phyloP scores from a whole-genome alignment of 2,113 vertebrate genomes.

The Tyrannus savana region DNA sequence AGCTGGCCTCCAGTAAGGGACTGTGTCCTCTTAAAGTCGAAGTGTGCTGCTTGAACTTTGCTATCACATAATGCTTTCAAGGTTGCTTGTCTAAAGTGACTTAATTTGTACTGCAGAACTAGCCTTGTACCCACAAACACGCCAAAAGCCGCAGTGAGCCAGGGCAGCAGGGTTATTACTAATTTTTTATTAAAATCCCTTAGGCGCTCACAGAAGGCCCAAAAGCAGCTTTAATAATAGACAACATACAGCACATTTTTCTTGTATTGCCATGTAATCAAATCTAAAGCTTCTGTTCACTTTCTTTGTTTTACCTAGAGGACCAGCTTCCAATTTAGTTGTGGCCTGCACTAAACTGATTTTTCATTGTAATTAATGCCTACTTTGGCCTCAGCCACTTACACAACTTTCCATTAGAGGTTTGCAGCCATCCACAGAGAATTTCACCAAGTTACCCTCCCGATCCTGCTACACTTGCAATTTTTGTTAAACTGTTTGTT shows the following conservation, averaged over 20 bases:
- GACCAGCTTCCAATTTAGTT: conserved; percentile 86
- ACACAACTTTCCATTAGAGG: conserved; percentile 83
- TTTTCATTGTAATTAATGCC: conserved; percentile 91
- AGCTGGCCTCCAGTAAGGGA: conserved; percentile 54
- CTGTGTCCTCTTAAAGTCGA: conserved; percentile 49
- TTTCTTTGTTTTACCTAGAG: conserved; percentile 88
- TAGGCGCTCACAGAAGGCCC: conserved; percentile 79
- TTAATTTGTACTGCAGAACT: conserved; percentile 75
- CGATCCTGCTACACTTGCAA: conserved; percentile 61
- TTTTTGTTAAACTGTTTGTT: conserved; percentile 64
- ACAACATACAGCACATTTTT: conserved; percentile 85
- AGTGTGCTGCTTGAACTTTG: conserved; percentile 70
- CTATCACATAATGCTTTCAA: conserved; percentile 65
- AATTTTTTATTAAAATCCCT: conserved; percentile 89
- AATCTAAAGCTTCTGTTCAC: conserved; percentile 83
- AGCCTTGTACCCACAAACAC: conserved; percentile 62
- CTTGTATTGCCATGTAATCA: conserved; percentile 86
- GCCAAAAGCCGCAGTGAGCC: conserved; percentile 67
- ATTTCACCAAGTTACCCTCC: conserved; percentile 73
- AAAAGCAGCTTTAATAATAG: conserved; percentile 86
- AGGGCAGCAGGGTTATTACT: conserved; percentile 80
- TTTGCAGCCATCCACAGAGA: conserved; percentile 76
- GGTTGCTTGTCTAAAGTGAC: conserved; percentile 74
- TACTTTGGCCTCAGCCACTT: conserved; percentile 82
- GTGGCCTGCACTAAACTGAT: conserved; percentile 85